Conservation (phyloP, 2,888 invertebrate genomes). For the Crematogaster levior region DNA sequence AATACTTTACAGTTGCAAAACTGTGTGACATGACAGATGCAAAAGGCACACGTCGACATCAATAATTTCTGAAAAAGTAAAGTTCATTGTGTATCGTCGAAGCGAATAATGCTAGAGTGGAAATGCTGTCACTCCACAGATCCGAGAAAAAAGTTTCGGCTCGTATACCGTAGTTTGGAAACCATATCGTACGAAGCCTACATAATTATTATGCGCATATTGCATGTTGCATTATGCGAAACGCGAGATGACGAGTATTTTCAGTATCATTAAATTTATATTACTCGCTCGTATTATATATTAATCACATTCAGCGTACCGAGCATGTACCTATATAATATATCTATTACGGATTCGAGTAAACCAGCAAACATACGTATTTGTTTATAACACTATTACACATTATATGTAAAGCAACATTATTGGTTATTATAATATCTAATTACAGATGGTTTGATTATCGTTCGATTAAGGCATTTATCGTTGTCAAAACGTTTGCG, state of each 20-base stretch:
- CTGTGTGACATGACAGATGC: conserved; percentile 9
- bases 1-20: conserved; percentile 25
- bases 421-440: conserved; percentile 35
- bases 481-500: not conserved
- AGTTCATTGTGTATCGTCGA: conserved; percentile 22
- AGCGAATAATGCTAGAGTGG: conserved; percentile 22
- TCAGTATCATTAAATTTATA: conserved; percentile 54
- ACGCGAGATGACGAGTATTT: conserved; percentile 43
- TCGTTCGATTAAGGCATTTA: conserved; percentile 36
- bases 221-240: conserved; percentile 38
- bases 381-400: conserved; percentile 25
- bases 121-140: not conserved
- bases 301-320: conserved; percentile 25
- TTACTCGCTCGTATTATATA: conserved; percentile 46
- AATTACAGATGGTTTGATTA: conserved; percentile 39
- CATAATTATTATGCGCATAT: conserved; percentile 43
- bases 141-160: not conserved
- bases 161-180: conserved; percentile 12
- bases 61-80: conserved; percentile 26
- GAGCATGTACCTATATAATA: conserved; percentile 9
- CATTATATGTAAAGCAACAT: conserved; percentile 15
- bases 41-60: conserved; percentile 6
- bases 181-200: conserved; percentile 12
- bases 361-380: conserved; percentile 3
- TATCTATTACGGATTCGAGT: conserved; percentile 9